Percentiles rank a stretch among this genome's conserved stretches.
Conservation (phyloP, 2,113 vertebrate genomes). For the Cercopithecus mona region DNA sequence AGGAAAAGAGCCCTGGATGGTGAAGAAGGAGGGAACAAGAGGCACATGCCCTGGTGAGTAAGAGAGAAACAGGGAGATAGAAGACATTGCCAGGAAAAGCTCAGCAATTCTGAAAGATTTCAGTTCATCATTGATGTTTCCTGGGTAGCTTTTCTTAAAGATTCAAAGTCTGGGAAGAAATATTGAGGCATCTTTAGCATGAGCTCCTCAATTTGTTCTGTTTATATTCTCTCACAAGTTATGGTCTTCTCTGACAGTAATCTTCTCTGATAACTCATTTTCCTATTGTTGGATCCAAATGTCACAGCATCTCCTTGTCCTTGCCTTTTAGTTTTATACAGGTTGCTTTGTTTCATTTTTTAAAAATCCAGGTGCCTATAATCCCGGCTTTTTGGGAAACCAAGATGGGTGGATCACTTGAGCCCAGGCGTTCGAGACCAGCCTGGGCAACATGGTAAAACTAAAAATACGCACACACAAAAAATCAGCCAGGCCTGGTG, state of each 20-base stretch:
- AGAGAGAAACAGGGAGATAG: neutral
- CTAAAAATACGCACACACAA: no score
- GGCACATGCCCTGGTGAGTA: constrained; percentile 54
- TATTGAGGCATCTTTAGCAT: no score
- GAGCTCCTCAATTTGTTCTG: neutral
- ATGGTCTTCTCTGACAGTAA: neutral
- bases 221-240: neutral
- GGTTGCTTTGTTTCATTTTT: neutral
- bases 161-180: neutral
- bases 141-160: neutral
- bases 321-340: neutral
- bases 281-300: neutral
- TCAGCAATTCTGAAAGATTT: neutral
- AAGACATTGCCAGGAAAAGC: no score
- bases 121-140: neutral
- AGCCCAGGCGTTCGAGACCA: no score
- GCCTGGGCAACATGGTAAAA: no score
- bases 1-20: constrained; percentile 72
- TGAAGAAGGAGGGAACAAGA: neutral
- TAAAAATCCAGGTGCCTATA: neutral
- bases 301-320: neutral
- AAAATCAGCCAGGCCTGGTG: no score
- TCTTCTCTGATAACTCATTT: neutral
- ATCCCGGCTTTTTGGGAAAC: no score
- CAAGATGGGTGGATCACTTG: no score